Percentiles rank a stretch among this genome's conserved stretches.
These are phyloP conservation scores for Varanus komodoensis DNA, from an alignment of 2,113 vertebrate species.

Conservation along the genomic window DNA sequence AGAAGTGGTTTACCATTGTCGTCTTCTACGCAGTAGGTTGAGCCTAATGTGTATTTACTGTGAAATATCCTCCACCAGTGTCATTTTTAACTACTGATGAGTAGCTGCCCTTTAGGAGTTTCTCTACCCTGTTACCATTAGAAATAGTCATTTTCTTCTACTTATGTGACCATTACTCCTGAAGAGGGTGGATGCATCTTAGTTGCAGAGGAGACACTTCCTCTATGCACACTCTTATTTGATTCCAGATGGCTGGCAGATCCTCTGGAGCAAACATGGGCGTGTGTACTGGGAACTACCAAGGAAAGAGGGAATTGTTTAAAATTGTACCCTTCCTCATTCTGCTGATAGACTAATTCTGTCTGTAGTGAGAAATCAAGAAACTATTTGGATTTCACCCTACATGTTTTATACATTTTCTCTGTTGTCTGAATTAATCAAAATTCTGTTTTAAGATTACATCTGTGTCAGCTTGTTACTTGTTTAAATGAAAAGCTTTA, in stretches of 20 bases:
- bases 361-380: too few species aligned
- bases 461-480: slow-evolving; percentile 38
- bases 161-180: too few species aligned
- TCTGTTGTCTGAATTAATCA: slow-evolving; percentile 21
- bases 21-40: too few species aligned
- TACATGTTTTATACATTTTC: slow-evolving; percentile 24
- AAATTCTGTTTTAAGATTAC: slow-evolving; percentile 39
- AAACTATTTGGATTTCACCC: not conserved
- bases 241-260: not conserved
- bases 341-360: not conserved
- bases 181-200: too few species aligned
- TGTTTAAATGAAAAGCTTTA: slow-evolving; percentile 62
- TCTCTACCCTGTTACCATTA: too few species aligned
- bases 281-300: not conserved
- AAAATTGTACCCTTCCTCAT: not conserved
- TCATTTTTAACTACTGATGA: too few species aligned
- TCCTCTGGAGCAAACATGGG: not conserved
- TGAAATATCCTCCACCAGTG: too few species aligned
- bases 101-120: too few species aligned
- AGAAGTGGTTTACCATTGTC: too few species aligned
- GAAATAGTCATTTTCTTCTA: too few species aligned
- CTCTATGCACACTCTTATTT: not conserved
- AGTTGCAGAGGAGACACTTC: too few species aligned
- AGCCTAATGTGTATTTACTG: too few species aligned
- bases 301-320: not conserved